Percentiles rank a stretch among this genome's conserved stretches.
Evolutionary conservation across 2,797 vertebrate genomes (phyloP).

Genomic region (Percopsis omiscomaycus): DNA sequence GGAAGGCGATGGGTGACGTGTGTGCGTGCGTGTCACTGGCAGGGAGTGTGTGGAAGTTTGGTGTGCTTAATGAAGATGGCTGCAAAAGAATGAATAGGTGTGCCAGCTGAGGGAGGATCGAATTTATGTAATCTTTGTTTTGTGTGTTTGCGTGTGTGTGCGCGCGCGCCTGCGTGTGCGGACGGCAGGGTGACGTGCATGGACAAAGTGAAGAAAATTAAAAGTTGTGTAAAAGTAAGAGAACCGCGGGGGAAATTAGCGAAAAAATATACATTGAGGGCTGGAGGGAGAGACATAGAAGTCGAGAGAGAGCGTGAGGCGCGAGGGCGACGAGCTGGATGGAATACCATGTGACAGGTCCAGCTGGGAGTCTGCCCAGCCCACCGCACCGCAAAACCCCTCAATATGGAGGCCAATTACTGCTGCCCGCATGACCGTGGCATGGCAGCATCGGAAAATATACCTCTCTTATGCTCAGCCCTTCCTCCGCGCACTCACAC

Average conservation of each 20-base stretch:
- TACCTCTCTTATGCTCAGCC: conserved; percentile 48
- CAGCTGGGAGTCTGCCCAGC: conserved; percentile 82
- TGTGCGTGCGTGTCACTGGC: not conserved
- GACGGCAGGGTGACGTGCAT: not conserved
- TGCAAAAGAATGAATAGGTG: too few relatives aligned
- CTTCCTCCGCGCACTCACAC: not conserved
- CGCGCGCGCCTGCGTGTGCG: not conserved
- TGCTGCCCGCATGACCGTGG: conserved; percentile 81
- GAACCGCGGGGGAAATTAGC: not conserved
- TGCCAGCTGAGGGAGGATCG: too few relatives aligned
- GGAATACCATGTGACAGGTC: conserved; percentile 84
- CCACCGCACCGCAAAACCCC: conserved; percentile 79
- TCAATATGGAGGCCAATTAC: conserved; percentile 85
- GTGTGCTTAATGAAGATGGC: too few relatives aligned
- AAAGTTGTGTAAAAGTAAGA: not conserved
- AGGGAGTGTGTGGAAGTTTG: too few relatives aligned
- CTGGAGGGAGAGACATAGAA: conserved; percentile 9
- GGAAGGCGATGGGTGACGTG: not conserved
- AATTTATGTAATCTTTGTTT: too few relatives aligned
- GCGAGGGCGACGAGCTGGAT: conserved; percentile 81
- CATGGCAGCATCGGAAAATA: conserved; percentile 71
- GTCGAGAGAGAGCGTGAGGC: conserved; percentile 44
- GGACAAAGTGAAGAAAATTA: too few relatives aligned
- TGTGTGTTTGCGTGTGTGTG: not conserved
- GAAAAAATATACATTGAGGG: conserved; percentile 3